Evolutionary conservation across 2,113 vertebrate species (phyloP), one percentile per base, ranked within the genome.

Genomic region (Nycticryphes semicollaris): DNA sequence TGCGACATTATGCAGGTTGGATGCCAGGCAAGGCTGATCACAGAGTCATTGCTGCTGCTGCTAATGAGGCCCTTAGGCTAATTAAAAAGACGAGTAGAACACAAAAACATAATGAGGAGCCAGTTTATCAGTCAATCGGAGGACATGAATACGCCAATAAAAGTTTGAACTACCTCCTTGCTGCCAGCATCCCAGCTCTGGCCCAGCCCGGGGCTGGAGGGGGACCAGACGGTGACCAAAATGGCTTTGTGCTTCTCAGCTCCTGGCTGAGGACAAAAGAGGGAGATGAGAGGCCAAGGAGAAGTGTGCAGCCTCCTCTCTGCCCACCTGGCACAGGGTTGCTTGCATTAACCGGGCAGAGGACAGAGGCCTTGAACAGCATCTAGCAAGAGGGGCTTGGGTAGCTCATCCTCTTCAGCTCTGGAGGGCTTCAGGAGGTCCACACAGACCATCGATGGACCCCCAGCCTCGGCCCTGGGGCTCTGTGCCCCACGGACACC

Each of bases 51-150:
- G 87, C 96, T 78, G 90, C 87, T 73, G 79, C 92, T 78, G 96
- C 96, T 97, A 97, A 98, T 97, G 95, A 98, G 95, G 96, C 96
- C 96, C 95, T 96, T 94, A 90, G 96, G 95, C 96, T 97, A 97
- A 97, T 98, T 97, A 97, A 97, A 97, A 96, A 96, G 95, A 96
- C 10, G 79, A 94, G 95, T 67, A 94, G 95, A 97, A 96, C 95
- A 96, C 91, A 96, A 96, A 94, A 96, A 92, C 94, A 96, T 95
- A 97, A 97, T 56, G 94, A 96, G 95, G 80, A 97, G 90, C 95
- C 87, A 85, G 94, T 96, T 96, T 96, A 97, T 97, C 96, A 90
- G 85, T 97, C 96, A 96, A 95, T 97, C 94, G 70, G 90, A 96
- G 94, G 94, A 96, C 90, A 82, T 41, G 86, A 90, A 95, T 66